Percentiles rank a stretch among this genome's conserved stretches.
Conservation (phyloP, 2,888 invertebrate genomes). For the Branchipolynoe longqiensis region DNA sequence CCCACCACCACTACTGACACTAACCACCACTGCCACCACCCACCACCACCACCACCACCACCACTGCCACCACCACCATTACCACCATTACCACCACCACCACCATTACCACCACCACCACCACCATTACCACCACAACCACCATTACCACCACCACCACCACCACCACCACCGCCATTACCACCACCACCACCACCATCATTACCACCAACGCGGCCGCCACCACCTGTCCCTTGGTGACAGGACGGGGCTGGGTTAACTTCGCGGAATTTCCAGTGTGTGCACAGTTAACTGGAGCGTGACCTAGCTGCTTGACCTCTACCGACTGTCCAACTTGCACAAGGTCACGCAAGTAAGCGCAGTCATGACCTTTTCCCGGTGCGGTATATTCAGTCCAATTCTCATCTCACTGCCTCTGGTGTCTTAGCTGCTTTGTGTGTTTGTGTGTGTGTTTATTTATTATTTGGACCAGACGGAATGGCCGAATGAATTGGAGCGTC, state of each 20-base stretch:
- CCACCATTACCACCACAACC: background rate
- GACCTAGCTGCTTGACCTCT: constrained; percentile 1
- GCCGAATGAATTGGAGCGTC: too few relatives aligned
- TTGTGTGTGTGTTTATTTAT: too few relatives aligned
- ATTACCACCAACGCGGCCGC: background rate
- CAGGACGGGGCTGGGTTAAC: background rate
- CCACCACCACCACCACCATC: background rate
- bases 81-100: background rate
- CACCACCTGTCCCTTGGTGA: background rate
- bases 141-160: background rate
- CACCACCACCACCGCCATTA: background rate
- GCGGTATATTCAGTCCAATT: too few relatives aligned
- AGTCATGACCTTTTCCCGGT: too few relatives aligned
- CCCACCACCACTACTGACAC: background rate
- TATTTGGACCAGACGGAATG: too few relatives aligned
- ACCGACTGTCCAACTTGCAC: too few relatives aligned
- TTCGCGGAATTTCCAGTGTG: constrained; percentile 19
- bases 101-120: background rate
- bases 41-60: background rate
- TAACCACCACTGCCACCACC: background rate
- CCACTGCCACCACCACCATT: background rate
- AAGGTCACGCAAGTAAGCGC: too few relatives aligned
- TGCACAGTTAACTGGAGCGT: background rate
- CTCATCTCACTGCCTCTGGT: too few relatives aligned
- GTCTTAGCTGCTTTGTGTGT: too few relatives aligned